These are phyloP conservation scores for Temnothorax curvispinosus DNA, from an alignment of 1,140 invertebrate genomes.

Conservation along the genomic window DNA sequence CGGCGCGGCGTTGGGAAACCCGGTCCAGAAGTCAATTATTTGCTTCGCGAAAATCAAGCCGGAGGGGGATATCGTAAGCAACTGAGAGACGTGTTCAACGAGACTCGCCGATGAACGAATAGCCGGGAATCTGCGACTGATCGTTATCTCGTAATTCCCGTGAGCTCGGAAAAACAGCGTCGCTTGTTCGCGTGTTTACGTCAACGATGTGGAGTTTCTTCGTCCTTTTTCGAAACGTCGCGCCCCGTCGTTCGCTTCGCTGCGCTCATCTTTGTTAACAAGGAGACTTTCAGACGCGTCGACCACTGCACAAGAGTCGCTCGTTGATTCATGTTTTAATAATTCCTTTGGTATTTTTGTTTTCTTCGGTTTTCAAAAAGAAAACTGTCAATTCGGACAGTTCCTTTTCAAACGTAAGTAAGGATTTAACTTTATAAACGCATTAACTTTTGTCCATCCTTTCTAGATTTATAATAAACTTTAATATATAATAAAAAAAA, in stretches of 20 bases:
- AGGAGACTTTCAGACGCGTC: background rate
- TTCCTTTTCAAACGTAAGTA: background rate
- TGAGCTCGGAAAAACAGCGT: background rate
- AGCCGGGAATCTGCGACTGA: background rate
- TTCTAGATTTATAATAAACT: background rate
- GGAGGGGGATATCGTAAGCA: slow-evolving; percentile 11
- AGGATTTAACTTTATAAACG: background rate
- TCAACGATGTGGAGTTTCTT: background rate
- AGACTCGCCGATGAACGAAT: background rate
- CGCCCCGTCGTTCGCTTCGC: background rate
- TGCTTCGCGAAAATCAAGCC: slow-evolving; percentile 9
- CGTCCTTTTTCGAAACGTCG: background rate
- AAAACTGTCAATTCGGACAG: background rate
- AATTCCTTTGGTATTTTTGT: background rate
- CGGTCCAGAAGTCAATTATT: slow-evolving; percentile 52
- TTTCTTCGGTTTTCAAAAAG: background rate
- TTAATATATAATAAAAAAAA: background rate
- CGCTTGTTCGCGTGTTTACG: background rate
- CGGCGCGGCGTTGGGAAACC: slow-evolving; percentile 22
- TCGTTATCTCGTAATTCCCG: slow-evolving; percentile 23
- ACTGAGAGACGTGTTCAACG: background rate
- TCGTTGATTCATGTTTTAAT: background rate
- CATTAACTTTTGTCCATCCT: background rate
- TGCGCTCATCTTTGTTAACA: background rate
- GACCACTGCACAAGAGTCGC: background rate